A percentile compares a stretch with the other conserved stretches of the same genome.
These are phyloP conservation scores for Ditula angustiorana DNA, from an alignment of 2,888 invertebrate genomes.

Conservation along the genomic window DNA sequence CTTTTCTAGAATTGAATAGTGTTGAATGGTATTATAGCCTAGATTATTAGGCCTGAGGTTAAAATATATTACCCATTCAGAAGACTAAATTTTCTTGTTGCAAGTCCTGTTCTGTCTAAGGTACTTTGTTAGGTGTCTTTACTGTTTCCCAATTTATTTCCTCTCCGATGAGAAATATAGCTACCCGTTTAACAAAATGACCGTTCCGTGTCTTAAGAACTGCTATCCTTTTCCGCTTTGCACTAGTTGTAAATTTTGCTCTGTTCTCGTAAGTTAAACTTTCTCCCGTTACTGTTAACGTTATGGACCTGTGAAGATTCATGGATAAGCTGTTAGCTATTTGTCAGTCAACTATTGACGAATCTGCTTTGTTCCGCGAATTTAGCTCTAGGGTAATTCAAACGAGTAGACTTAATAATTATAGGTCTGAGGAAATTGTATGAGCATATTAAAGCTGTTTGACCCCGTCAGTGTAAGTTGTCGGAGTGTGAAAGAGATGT, in stretches of 20 bases:
- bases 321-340: slow-evolving; percentile 40
- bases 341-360: slow-evolving; percentile 39
- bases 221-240: slow-evolving; percentile 44
- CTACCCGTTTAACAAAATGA: slow-evolving; percentile 51
- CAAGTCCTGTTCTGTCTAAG: too few relatives aligned
- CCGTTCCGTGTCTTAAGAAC: slow-evolving; percentile 55
- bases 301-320: slow-evolving; percentile 39
- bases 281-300: slow-evolving; percentile 47
- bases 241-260: slow-evolving; percentile 50
- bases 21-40: too few relatives aligned
- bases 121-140: neutral
- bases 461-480: slow-evolving; percentile 25
- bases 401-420: slow-evolving; percentile 32
- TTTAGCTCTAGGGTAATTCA: slow-evolving; percentile 35
- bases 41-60: too few relatives aligned
- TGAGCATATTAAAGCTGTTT: slow-evolving; percentile 34
- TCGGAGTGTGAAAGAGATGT: slow-evolving; percentile 24
- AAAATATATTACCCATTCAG: too few relatives aligned
- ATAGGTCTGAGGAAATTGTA: slow-evolving; percentile 35
- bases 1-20: too few relatives aligned
- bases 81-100: too few relatives aligned
- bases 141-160: slow-evolving; percentile 46
- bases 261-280: slow-evolving; percentile 51
- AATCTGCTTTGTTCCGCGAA: slow-evolving; percentile 36
- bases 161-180: slow-evolving; percentile 50